A percentile compares a stretch with the other conserved stretches of the same genome.
Evolutionary conservation across 2,888 invertebrate species (phyloP).

Genomic region (Phragmatobia fuliginosa): DNA sequence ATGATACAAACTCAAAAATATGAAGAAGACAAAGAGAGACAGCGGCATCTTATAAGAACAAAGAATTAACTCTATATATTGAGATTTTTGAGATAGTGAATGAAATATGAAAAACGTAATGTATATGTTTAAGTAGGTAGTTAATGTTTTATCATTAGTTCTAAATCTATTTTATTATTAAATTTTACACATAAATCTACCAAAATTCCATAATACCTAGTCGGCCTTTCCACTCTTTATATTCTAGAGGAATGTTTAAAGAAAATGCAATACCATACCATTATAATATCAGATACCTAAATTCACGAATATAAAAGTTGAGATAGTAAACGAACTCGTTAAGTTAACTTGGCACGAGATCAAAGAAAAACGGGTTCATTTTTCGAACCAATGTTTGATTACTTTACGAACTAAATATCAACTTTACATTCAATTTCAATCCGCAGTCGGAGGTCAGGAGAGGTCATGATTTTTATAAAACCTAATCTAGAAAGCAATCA

Average conservation of each 20-base stretch:
- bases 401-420: slow-evolving; percentile 1
- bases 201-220: background rate
- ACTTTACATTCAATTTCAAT: background rate
- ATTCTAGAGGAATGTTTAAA: background rate
- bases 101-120: too few species aligned
- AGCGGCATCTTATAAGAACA: too few species aligned
- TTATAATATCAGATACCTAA: background rate
- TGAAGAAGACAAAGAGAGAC: background rate
- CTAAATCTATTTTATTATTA: background rate
- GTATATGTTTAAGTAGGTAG: too few species aligned
- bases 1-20: background rate
- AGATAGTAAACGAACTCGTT: slow-evolving; percentile 22
- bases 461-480: background rate
- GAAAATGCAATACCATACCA: background rate
- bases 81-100: background rate
- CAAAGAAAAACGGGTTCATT: slow-evolving; percentile 17
- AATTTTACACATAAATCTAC: background rate
- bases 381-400: slow-evolving; percentile 8
- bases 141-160: too few species aligned
- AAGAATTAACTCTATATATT: background rate
- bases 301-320: background rate
- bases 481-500: background rate
- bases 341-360: slow-evolving; percentile 32
- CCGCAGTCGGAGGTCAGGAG: background rate
- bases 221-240: too few species aligned